A percentile compares a stretch with the other conserved stretches of the same genome.
phyloP scores from a whole-genome alignment of 2,888 invertebrate genomes.

The Netelia melanura region DNA sequence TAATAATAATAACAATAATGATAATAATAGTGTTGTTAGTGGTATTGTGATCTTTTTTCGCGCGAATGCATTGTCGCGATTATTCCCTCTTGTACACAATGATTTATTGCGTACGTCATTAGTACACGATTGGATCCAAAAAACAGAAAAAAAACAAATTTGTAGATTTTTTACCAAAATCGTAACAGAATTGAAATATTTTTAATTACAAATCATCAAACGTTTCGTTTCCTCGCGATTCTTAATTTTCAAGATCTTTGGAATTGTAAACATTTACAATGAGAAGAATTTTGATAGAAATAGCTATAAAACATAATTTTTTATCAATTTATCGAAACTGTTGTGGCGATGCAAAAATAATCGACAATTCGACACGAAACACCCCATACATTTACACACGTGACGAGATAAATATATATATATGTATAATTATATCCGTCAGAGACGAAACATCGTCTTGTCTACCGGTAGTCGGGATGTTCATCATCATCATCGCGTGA shows the following conservation, averaged over 20 bases:
- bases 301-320: neutral
- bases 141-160: neutral
- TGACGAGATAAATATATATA: neutral
- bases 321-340: neutral
- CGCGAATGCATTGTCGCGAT: conserved; percentile 20
- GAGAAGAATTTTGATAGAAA: too few species aligned
- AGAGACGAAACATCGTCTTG: neutral
- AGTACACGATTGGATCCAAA: too few species aligned
- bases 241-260: too few species aligned
- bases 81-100: neutral
- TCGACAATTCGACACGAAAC: too few species aligned
- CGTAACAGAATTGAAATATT: too few species aligned
- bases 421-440: neutral
- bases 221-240: too few species aligned
- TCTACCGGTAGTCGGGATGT: conserved; percentile 28
- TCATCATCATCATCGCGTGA: conserved; percentile 43
- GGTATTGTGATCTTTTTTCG: conserved; percentile 16
- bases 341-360: too few species aligned
- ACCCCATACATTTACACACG: too few species aligned
- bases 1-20: conserved; percentile 17
- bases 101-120: conserved; percentile 1
- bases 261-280: too few species aligned
- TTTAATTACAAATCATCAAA: too few species aligned
- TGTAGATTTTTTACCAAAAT: neutral
- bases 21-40: neutral